Evolutionary conservation across 1,140 invertebrate species (phyloP).

Genomic region (Trypoxylus dichotomus): DNA sequence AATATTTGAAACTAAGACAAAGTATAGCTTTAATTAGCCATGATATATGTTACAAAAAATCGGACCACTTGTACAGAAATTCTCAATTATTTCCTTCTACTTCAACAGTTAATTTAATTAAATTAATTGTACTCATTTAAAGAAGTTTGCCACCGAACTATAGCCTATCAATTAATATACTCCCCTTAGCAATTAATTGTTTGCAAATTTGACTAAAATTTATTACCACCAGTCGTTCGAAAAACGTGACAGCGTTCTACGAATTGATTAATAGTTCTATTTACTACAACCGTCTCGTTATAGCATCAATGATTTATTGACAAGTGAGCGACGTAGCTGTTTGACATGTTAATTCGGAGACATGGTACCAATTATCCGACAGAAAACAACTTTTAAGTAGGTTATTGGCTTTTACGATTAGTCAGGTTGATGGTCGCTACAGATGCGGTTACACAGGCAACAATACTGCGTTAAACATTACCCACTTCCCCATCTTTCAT

Average conservation of each 20-base stretch:
- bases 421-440: too few species aligned
- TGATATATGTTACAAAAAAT: too few species aligned
- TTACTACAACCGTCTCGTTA: not conserved
- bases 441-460: too few species aligned
- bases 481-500: too few species aligned
- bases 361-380: not conserved
- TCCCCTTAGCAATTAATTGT: not conserved
- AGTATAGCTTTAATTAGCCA: too few species aligned
- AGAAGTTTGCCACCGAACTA: too few species aligned
- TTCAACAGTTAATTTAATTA: too few species aligned
- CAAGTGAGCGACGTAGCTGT: not conserved
- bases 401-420: not conserved
- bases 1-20: too few species aligned
- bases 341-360: not conserved
- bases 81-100: too few species aligned
- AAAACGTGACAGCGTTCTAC: not conserved
- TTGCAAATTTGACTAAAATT: conserved; percentile 8
- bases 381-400: not conserved
- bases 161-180: not conserved
- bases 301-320: not conserved
- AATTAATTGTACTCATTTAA: too few species aligned
- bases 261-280: not conserved
- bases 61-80: too few species aligned
- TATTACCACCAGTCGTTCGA: not conserved
- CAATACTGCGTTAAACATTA: too few species aligned